A percentile compares a stretch with the other conserved stretches of the same genome.
phyloP scores from a whole-genome alignment of 2,113 vertebrate genomes.

The Silurus asotus region DNA sequence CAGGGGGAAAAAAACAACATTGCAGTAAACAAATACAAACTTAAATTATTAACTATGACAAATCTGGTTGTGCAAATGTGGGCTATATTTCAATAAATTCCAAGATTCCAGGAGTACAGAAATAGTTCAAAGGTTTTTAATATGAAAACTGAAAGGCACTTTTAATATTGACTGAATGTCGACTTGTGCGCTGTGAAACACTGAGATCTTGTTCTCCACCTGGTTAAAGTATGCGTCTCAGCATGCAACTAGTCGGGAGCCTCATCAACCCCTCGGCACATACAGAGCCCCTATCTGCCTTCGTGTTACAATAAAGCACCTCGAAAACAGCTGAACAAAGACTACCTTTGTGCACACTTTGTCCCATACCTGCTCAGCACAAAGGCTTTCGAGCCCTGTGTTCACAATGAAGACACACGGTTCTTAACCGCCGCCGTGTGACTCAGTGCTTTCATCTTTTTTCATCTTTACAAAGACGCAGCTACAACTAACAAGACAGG shows the following conservation, averaged over 20 bases:
- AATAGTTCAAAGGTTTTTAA: background rate
- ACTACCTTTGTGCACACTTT: constrained; percentile 19
- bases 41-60: background rate
- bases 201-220: background rate
- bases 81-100: background rate
- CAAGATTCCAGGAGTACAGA: background rate
- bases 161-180: background rate
- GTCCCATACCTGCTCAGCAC: constrained; percentile 12
- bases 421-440: constrained; percentile 31
- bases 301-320: constrained; percentile 16
- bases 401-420: constrained; percentile 23
- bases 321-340: constrained; percentile 35
- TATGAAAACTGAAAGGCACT: background rate
- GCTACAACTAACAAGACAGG: constrained; percentile 43
- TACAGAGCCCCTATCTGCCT: constrained; percentile 37
- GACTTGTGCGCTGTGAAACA: background rate
- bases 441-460: constrained; percentile 44
- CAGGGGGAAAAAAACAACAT: background rate
- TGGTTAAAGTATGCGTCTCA: constrained; percentile 1
- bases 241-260: constrained; percentile 8
- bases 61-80: background rate
- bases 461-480: constrained; percentile 40
- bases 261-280: constrained; percentile 4
- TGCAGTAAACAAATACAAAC: background rate
- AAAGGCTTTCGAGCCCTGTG: background rate